Base-by-base conservation (phyloP, 2,888 invertebrate genomes). In the Archips crataeganus region DNA sequence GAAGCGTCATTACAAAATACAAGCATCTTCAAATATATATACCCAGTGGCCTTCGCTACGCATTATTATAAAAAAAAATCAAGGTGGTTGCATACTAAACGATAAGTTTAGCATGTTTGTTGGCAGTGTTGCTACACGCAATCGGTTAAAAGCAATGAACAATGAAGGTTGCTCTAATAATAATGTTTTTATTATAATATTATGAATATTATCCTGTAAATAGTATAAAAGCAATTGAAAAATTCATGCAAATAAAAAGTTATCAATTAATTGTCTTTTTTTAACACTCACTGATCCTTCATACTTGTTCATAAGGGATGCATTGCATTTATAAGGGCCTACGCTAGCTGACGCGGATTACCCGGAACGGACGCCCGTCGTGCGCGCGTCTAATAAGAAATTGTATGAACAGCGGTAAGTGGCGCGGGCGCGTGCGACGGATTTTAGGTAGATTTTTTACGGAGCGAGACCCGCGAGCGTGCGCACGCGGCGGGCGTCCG, bases 171-270 rank as follows among this genome's bases (percentile, higher is more conserved):
- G 81, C 80, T 78, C 76, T 77, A 81, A 80, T 54, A 81, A 81
- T 73, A 78, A 83, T 82, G 82, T 83, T 82, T 78, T 81, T 81
- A 83, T 79, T 78, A 81, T 81, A 77, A 79, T 77, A 77, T 75
- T 83, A 81, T 79, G 79, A 82, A 76, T 79, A 80, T 75, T 82
- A 82, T 82, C 73, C 54, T 87, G 87, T 87, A 87, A 81, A 87
- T 86, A 86, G 82, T 75, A 77, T 75, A 75, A 73, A 76, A 75
- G 78, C 85, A 82, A 84, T 85, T 85, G 82, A 84, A 79, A 82
- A 81, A 82, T 80, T 82, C 80, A 83, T 82, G 81, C 83, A 84
- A 86, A 84, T 84, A 82, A 84, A 85, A 83, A 81, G 80, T 84
- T 82, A 83, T 82, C 81, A 79, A 80, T 74, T 76, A 66, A 68